Conservation (phyloP, 92 coral and sea anemone species). For the Siderastrea siderea region DNA sequence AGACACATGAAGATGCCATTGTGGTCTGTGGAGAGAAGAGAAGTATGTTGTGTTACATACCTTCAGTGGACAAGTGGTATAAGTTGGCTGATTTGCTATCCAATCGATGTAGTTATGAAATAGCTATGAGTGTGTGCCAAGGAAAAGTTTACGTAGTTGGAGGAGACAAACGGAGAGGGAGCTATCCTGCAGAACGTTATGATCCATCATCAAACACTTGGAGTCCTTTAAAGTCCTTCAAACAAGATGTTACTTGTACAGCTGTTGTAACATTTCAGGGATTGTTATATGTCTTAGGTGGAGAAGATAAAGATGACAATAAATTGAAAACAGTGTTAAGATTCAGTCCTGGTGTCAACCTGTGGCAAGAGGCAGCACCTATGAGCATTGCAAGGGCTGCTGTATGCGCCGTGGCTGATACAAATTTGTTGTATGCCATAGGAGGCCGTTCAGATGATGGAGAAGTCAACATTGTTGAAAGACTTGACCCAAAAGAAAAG, state of each 20-base stretch:
- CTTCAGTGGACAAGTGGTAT: background rate
- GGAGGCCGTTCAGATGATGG: no score
- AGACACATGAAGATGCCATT: background rate
- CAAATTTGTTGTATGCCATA: background rate
- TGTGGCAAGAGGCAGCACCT: no score
- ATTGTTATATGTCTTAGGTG: background rate
- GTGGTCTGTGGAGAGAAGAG: background rate
- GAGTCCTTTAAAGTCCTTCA: background rate
- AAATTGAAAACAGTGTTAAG: background rate
- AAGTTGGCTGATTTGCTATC: background rate
- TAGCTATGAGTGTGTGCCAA: background rate
- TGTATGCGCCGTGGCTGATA: no score
- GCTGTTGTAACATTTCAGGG: slow-evolving; percentile 2
- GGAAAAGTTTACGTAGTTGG: background rate
- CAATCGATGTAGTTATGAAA: background rate
- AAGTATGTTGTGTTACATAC: background rate
- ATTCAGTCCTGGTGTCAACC: background rate
- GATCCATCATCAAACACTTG: background rate
- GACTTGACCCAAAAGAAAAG: background rate
- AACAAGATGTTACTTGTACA: background rate
- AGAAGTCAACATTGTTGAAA: background rate
- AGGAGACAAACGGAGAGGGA: background rate
- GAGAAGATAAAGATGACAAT: background rate
- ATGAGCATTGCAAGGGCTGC: no score
- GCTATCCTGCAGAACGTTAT: no score